Evolutionary conservation across 2,797 vertebrate species (phyloP).

Genomic region (Monodelphis domestica): DNA sequence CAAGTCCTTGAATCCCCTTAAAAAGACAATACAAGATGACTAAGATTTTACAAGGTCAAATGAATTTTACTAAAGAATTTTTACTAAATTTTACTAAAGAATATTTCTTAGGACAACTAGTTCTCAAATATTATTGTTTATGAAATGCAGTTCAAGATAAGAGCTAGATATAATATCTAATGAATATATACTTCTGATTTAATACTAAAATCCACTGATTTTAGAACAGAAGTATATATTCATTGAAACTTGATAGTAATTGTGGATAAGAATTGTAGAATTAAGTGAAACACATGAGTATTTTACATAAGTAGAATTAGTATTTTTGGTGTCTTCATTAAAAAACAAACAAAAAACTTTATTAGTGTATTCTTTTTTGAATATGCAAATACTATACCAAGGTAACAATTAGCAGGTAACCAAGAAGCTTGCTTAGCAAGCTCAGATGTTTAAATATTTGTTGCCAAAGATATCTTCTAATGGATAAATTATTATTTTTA

Average conservation of each 20-base stretch:
- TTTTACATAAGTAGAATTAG: too few species aligned
- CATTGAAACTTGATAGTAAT: too few species aligned
- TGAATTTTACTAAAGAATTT: too few species aligned
- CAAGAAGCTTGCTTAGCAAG: background rate
- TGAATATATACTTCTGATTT: background rate
- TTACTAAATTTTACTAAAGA: constrained; percentile 4
- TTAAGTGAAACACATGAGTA: background rate
- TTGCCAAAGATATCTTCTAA: background rate
- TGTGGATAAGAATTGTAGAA: background rate
- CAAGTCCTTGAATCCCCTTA: constrained; percentile 92
- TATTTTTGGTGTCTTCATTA: background rate
- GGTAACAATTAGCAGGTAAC: background rate
- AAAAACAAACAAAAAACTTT: background rate
- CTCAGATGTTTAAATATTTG: background rate
- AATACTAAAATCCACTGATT: background rate
- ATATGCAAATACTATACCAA: background rate
- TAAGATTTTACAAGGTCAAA: background rate
- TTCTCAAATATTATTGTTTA: background rate
- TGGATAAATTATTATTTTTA: constrained; percentile 70
- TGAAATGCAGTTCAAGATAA: background rate
- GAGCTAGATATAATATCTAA: background rate
- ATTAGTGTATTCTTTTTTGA: background rate
- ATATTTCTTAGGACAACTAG: background rate
- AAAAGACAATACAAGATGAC: constrained; percentile 44
- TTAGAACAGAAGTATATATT: too few species aligned